These are phyloP conservation scores for Brachymystax lenok DNA, from an alignment of 2,797 vertebrate species.

Conservation along the genomic window DNA sequence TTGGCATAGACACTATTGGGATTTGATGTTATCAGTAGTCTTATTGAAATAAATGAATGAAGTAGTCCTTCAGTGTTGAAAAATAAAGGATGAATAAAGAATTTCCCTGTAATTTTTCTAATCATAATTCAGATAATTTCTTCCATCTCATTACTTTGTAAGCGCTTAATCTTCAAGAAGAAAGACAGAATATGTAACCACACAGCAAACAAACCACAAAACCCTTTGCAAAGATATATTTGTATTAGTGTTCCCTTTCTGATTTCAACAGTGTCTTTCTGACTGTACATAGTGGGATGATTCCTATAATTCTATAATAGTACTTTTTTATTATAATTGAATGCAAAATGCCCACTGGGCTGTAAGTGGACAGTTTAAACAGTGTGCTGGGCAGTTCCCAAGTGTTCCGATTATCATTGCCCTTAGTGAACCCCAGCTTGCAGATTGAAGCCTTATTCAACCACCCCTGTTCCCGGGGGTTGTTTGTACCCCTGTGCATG, in stretches of 20 bases:
- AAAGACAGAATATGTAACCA: no score
- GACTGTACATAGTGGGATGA: no score
- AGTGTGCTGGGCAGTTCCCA: slow-evolving; percentile 1
- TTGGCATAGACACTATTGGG: no score
- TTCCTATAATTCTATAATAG: background rate
- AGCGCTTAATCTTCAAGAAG: no score
- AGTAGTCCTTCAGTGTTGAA: background rate
- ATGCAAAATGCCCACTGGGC: background rate
- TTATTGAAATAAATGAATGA: background rate
- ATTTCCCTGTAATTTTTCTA: no score
- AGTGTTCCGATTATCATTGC: slow-evolving; percentile 7
- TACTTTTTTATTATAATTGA: background rate
- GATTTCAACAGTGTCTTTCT: background rate
- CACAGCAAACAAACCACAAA: no score
- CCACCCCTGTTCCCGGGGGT: slow-evolving; percentile 14
- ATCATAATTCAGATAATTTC: no score
- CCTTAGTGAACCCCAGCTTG: background rate
- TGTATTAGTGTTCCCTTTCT: background rate
- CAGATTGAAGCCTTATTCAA: background rate
- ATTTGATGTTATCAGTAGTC: no score
- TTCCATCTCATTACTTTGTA: no score
- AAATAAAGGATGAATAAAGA: no score
- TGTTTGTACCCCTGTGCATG: slow-evolving; percentile 28
- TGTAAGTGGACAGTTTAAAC: background rate
- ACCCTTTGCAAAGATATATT: no score